A percentile compares a stretch with the other conserved stretches of the same genome.
phyloP scores from a whole-genome alignment of 2,113 vertebrate genomes.

The Solea senegalensis region DNA sequence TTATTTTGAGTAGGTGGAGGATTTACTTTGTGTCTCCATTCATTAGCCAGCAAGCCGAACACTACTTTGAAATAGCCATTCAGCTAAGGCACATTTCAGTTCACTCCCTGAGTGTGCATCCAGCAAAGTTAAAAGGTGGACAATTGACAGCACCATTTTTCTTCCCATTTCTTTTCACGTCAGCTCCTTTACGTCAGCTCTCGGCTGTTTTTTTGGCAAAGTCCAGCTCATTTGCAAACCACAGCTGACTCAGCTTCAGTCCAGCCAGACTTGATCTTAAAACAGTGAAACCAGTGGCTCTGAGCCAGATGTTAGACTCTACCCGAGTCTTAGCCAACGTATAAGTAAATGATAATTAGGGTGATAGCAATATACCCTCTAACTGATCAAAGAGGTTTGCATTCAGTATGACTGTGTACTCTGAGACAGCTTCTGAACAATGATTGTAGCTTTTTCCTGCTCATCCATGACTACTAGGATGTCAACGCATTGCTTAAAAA shows the following conservation, averaged over 20 bases:
- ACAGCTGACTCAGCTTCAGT: conserved; percentile 67
- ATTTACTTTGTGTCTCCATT: conserved; percentile 44
- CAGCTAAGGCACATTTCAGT: conserved; percentile 13
- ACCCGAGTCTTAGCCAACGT: conserved; percentile 35
- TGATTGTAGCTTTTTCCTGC: conserved; percentile 19
- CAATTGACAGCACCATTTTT: conserved; percentile 35
- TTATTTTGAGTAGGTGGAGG: conserved; percentile 34
- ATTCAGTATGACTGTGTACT: conserved; percentile 13
- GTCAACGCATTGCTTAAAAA: conserved; percentile 9
- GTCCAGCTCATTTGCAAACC: conserved; percentile 40
- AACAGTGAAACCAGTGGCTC: conserved; percentile 51
- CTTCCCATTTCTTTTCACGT: conserved; percentile 37
- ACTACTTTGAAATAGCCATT: conserved; percentile 43
- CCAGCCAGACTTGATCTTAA: conserved; percentile 39
- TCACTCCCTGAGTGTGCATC: conserved; percentile 7
- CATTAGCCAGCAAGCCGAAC: conserved; percentile 39
- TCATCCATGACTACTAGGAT: neutral
- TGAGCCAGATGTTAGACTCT: conserved; percentile 47
- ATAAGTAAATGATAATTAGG: conserved; percentile 61
- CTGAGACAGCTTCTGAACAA: conserved; percentile 14
- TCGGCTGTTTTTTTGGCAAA: conserved; percentile 33
- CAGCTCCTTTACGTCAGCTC: conserved; percentile 50
- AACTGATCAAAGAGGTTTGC: conserved; percentile 18
- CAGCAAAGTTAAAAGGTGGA: conserved; percentile 8
- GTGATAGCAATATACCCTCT: conserved; percentile 32